Evolutionary conservation across 2,113 vertebrate species (phyloP), one percentile per base, ranked within the genome.

Genomic region (Silurus asotus): DNA sequence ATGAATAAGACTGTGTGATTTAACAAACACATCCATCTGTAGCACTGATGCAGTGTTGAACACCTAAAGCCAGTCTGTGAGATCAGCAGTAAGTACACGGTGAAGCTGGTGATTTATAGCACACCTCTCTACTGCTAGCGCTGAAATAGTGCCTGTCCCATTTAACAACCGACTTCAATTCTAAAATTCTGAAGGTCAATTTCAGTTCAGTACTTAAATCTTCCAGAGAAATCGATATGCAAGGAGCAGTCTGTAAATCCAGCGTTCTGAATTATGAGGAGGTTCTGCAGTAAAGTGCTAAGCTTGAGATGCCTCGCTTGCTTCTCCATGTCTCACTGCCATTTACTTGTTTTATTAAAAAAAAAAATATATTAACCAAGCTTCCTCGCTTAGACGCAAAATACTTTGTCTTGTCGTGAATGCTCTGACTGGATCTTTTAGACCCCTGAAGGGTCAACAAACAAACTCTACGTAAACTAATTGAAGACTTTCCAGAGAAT

Each of bases 1-100:
- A 75, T 59, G 48, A 88, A 55, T 64, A 20, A 74, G 49, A 51
- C 64, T 28, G 14, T 48, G 49, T 15, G 23, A 28, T 82, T 85
- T 83, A 62, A 86, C 64, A 83, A 88, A 62, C 58, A 56, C 55
- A 76, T 76, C 70, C 70, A 48, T 49, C 59, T 76, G 78, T 64
- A 86, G 53, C 45, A 53, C 53, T 48, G 51, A 49, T 10, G 1
- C 19, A 51, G 75, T 77, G 51, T 56, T 8, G 23, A 77, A 14
- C 6, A 58, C 28, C n/a, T 3, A 78, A 58, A 53, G 56, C 0
- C 14, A 19, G n/a, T 28, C 6, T 28, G 76, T 28, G 37, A 56
- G 78, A 28, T 76, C 48, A 56, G 17, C 20, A 65, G 76, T 76
- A 85, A 85, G 6, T 53, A 56, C 56, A 48, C 8, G 9, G 20